Evolutionary conservation across 2,113 vertebrate species (phyloP).

Genomic region (Martes martes): DNA sequence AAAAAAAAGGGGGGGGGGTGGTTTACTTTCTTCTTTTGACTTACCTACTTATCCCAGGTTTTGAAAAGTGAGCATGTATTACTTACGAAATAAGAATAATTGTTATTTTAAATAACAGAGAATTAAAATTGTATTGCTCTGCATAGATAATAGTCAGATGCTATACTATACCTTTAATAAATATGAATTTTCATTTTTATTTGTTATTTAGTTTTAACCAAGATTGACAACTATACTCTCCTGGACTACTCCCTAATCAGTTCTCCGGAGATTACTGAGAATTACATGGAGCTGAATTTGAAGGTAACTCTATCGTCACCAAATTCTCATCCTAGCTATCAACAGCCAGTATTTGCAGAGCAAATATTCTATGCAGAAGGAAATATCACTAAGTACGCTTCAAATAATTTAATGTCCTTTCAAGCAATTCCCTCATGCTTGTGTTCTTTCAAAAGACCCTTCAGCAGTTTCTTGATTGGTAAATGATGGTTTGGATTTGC

Average conservation of each 20-base stretch:
- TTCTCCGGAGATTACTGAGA: conserved; percentile 76
- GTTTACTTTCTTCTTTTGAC: conserved; percentile 15
- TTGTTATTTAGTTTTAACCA: conserved; percentile 74
- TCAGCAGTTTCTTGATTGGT: background rate
- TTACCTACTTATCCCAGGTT: background rate
- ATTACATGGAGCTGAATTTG: conserved; percentile 79
- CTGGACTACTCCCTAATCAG: conserved; percentile 78
- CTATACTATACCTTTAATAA: conserved; percentile 47
- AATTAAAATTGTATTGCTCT: background rate
- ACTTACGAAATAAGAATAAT: background rate
- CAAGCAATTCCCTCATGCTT: background rate
- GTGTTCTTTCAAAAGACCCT: background rate
- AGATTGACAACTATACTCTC: conserved; percentile 76
- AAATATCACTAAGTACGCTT: background rate
- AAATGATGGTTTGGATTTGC: background rate
- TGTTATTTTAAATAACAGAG: background rate
- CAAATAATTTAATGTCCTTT: background rate
- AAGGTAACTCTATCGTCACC: conserved; percentile 73
- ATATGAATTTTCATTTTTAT: conserved; percentile 57
- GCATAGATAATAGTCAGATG: background rate
- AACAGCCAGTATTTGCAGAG: background rate
- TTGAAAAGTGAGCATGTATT: background rate
- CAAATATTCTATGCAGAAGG: background rate
- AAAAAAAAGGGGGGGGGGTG: too few species aligned
- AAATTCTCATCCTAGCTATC: background rate